phyloP scores from a whole-genome alignment of 2,113 vertebrate species.

The Falcunculus frontatus region DNA sequence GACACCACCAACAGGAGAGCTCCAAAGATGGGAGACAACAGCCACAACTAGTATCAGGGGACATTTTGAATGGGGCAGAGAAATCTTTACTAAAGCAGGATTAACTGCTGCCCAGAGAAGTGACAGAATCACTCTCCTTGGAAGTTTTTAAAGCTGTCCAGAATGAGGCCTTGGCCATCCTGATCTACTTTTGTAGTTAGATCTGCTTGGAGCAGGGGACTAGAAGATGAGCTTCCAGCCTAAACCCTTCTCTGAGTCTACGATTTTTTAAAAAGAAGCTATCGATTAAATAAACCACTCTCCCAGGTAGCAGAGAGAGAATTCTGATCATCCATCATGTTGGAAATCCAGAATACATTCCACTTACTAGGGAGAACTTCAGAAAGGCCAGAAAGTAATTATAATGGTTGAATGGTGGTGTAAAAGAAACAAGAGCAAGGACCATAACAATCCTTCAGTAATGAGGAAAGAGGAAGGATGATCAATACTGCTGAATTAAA shows the following conservation, averaged over 20 bases:
- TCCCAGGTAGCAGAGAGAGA: not conserved
- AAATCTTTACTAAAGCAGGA: not conserved
- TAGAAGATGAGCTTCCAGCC: not conserved
- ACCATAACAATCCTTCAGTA: not conserved
- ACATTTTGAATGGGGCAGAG: not conserved
- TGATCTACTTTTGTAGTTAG: not conserved
- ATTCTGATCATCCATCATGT: not conserved
- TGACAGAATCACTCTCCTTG: not conserved
- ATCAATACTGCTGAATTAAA: not conserved
- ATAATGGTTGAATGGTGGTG: not conserved
- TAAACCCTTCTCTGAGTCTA: not conserved
- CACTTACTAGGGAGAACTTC: not conserved
- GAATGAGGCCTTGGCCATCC: not conserved
- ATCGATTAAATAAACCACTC: not conserved
- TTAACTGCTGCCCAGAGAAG: not conserved
- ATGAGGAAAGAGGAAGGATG: not conserved
- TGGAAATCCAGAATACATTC: not conserved
- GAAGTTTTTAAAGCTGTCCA: not conserved
- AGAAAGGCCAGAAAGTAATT: not conserved
- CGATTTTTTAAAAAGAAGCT: not conserved
- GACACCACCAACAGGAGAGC: not conserved
- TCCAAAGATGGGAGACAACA: not conserved
- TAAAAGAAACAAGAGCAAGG: not conserved
- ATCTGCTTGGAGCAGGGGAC: not conserved
- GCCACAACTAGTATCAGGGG: not conserved